Base-by-base conservation (phyloP, 2,113 vertebrate species). In the Garra rufa region DNA sequence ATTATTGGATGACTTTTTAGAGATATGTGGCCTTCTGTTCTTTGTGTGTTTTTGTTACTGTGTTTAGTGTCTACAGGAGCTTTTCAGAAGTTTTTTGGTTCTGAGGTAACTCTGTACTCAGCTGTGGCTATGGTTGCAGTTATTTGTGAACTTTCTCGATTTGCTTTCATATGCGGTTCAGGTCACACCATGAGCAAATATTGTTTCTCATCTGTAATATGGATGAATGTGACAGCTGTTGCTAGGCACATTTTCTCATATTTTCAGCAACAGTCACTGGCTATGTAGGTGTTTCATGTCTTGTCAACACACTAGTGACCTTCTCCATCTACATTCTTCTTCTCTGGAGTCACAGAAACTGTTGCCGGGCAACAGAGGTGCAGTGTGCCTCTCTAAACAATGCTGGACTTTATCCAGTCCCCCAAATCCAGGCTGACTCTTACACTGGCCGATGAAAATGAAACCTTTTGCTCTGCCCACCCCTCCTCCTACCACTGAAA, bases 371-470 rank as follows among this genome's bases (percentile, higher is more conserved):
- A 82, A 82, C 50, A 71, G 71, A 87, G 78, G 63, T 63, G 38
- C 71, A 77, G 78, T 81, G 85, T 57, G 70, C 78, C 74, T 75
- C 61, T 41, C 67, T 80, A 89, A 90, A 92, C 92, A 94, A 93
- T 92, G 89, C 65, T 71, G 80, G 61, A 30, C 78, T 92, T 94
- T 86, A 93, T 93, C 90, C 82, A 89, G 57, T 63, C 43, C 71
- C 88, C 87, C 52, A 14, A 21, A 76, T 75, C 80, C 28, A 0
- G 44, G 7, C 69, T 55, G 57, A 82, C 74, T 79, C 67, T 78
- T 79, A 34, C 19, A 57, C 17, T 85, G 24, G 78, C 63, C 57
- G 70, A 70, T 70, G 82, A 57, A 85, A 85, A 79, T 50, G 3
- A 82, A 82, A 52, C 63, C 65, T 82, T 82, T 77, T 48, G n/a